Conservation (phyloP, 2,888 invertebrate species). For the Alsophila aescularia region DNA sequence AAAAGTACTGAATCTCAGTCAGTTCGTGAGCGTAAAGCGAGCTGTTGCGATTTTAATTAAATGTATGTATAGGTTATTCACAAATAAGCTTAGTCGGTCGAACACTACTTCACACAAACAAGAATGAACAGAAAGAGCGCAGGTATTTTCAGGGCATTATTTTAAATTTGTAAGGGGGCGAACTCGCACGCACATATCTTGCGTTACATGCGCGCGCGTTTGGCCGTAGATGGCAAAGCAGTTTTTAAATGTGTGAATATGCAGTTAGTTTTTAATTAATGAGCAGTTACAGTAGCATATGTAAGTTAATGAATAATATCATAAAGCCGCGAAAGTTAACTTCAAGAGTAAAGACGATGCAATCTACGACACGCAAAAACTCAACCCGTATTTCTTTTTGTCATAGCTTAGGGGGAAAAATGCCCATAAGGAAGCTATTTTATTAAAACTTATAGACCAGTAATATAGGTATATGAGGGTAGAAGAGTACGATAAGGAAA, state of each 20-base stretch:
- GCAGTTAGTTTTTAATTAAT: no score
- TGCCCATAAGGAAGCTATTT: no score
- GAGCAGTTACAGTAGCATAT: no score
- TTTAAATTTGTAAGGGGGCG: neutral
- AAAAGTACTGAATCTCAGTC: no score
- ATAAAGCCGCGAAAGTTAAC: neutral
- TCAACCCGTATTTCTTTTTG: neutral
- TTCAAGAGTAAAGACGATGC: neutral
- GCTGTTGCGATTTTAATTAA: no score
- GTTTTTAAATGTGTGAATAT: neutral
- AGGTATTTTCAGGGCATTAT: constrained; percentile 8
- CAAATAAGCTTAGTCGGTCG: neutral
- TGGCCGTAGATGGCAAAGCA: constrained; percentile 3
- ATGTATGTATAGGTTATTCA: neutral
- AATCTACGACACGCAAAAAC: neutral
- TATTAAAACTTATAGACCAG: no score
- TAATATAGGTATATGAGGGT: no score
- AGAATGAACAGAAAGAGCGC: neutral
- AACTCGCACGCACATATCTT: neutral
- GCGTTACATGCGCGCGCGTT: neutral
- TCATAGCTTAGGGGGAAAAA: neutral
- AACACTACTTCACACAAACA: neutral
- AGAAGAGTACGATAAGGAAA: no score
- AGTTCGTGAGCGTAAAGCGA: no score
- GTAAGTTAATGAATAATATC: neutral